These are phyloP conservation scores for Syrrhaptes paradoxus DNA, from an alignment of 2,113 vertebrate species.

Conservation along the genomic window DNA sequence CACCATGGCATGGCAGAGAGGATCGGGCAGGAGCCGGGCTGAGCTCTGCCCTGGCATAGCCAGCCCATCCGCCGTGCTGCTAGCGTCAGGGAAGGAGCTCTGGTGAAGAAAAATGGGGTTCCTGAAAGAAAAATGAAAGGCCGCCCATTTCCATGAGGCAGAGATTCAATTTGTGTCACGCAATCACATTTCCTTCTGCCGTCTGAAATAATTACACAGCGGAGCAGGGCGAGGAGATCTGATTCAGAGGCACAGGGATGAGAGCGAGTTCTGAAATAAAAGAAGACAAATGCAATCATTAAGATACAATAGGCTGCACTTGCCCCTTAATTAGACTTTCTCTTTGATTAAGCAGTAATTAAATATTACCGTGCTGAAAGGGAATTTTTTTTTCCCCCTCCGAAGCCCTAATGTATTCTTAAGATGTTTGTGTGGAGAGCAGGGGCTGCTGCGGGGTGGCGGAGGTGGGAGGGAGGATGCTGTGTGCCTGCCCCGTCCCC, in stretches of 20 bases:
- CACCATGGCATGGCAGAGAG: background rate
- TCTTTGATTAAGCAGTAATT: conserved; percentile 71
- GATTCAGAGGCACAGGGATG: conserved; percentile 31
- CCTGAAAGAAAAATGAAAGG: background rate
- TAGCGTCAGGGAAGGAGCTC: background rate
- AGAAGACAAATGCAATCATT: conserved; percentile 63
- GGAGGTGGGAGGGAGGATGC: background rate
- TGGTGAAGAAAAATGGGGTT: background rate
- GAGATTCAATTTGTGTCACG: conserved; percentile 50
- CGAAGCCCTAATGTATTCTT: background rate
- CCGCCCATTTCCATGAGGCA: background rate
- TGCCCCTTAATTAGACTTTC: conserved; percentile 67
- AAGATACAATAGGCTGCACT: conserved; percentile 55
- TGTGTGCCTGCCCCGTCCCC: background rate
- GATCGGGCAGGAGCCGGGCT: background rate
- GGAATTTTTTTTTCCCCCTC: background rate
- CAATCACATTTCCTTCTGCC: conserved; percentile 43
- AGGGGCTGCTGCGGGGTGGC: background rate
- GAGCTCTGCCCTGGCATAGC: background rate
- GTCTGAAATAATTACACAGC: conserved; percentile 58
- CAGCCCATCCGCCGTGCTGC: background rate
- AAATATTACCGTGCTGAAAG: conserved; percentile 55
- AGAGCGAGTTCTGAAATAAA: conserved; percentile 53
- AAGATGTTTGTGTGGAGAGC: conserved; percentile 3
- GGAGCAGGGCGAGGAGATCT: background rate